Base-by-base conservation (phyloP, 1,140 invertebrate genomes). In the Cydia splendana region DNA sequence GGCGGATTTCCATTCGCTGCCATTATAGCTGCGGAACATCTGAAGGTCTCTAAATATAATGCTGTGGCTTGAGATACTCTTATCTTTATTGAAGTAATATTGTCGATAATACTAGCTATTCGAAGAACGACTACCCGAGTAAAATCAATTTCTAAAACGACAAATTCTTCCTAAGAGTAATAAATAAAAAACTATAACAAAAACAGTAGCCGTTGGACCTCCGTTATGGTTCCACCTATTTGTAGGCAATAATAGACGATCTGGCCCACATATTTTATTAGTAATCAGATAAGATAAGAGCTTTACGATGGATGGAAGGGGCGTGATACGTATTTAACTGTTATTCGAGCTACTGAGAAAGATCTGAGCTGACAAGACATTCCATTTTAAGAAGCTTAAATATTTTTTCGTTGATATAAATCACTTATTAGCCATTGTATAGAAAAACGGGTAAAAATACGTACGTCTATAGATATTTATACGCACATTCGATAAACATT, bases 251-350 rank as follows among this genome's bases (percentile, higher is more conserved):
- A 34, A 38, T 15, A 38, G 67, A n/a, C 67, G 13, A 18, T 71
- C 3, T 71, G 67, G 9, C 34, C n/a, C n/a, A 38, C 30, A 71
- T 71, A 38, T 71, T 38, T 34, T 71, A 71, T 71, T 71, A 71
- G n/a, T 71, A 71, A 67, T 71, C 67, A 42, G 67, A 71, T 71
- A n/a, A 71, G 67, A 71, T 71, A 71, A 71, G 67, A 71, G 34
- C 30, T 71, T 38, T 71, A 71, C 5, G 67, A 9, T 9, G 30
- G 67, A 42, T 71, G 34, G 30, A 42, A 42, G 34, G 30, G 15
- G 24, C 30, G 24, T 18, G 34, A 71, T 71, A 71, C n/a, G n/a
- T n/a, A 71, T 71, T 71, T 20, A 71, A 71, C 24, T 67, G 28
- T 71, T 38, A 42, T 71, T 62, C 30, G 30, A 38, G 67, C n/a